Conservation (phyloP, 2,113 vertebrate genomes). For the Numenius arquata region DNA sequence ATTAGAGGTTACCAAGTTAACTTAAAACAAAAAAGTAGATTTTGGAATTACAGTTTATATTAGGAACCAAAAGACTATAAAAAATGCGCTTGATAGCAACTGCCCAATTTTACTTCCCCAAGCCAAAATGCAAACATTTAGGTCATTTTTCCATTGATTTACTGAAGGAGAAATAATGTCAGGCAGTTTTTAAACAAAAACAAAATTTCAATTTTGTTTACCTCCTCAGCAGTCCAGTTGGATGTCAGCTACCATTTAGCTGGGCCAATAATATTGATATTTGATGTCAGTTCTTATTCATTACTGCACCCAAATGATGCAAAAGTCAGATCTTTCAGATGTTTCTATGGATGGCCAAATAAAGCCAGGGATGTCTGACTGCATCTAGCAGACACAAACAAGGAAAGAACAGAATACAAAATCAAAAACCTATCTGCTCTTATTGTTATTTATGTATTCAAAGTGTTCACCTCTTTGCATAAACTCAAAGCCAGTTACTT, state of each 20-base stretch:
- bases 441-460: conserved; percentile 62
- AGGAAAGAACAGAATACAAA: conserved; percentile 59
- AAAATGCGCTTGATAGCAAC: background rate
- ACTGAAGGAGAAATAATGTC: conserved; percentile 75
- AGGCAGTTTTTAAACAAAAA: conserved; percentile 64
- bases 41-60: background rate
- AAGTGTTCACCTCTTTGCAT: conserved; percentile 25
- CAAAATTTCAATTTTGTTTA: conserved; percentile 75
- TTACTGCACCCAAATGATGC: conserved; percentile 64
- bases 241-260: conserved; percentile 76
- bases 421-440: background rate
- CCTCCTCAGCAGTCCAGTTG: conserved; percentile 58
- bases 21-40: background rate
- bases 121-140: conserved; percentile 36
- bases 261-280: conserved; percentile 76
- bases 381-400: conserved; percentile 45
- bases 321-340: conserved; percentile 67
- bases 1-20: background rate
- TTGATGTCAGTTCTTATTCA: conserved; percentile 77
- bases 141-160: conserved; percentile 57
- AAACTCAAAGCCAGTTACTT: conserved; percentile 48
- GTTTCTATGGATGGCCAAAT: conserved; percentile 40
- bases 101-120: background rate
- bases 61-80: background rate
- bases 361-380: conserved; percentile 18